Evolutionary conservation across 2,113 vertebrate species (phyloP).

Genomic region (Istiophorus platypterus): DNA sequence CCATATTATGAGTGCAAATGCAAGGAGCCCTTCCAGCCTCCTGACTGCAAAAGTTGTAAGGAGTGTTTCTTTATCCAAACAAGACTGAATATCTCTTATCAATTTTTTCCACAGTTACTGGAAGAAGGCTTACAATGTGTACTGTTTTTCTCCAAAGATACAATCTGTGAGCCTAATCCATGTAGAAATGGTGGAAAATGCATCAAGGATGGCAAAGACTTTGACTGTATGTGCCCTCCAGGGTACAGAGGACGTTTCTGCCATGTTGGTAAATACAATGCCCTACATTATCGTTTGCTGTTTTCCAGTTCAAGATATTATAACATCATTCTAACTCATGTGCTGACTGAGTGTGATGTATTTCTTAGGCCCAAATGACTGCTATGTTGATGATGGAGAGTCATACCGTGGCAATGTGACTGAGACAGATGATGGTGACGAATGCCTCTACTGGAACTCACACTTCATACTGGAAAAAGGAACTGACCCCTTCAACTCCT

Average conservation of each 20-base stretch:
- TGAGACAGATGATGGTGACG: slow-evolving; percentile 76
- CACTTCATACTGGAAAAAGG: slow-evolving; percentile 76
- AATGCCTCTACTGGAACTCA: slow-evolving; percentile 86
- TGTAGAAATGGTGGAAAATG: slow-evolving; percentile 82
- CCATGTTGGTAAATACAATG: slow-evolving; percentile 79
- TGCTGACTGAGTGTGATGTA: background rate
- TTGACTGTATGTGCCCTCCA: slow-evolving; percentile 76
- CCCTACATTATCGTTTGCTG: background rate
- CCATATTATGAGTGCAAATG: slow-evolving; percentile 85
- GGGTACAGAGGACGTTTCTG: slow-evolving; percentile 80
- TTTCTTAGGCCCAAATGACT: slow-evolving; percentile 79
- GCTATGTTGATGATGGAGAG: slow-evolving; percentile 79
- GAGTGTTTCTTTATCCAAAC: background rate
- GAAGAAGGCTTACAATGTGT: background rate
- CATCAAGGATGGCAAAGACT: slow-evolving; percentile 65
- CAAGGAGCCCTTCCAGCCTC: slow-evolving; percentile 80
- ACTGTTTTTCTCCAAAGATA: slow-evolving; percentile 56
- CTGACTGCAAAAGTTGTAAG: slow-evolving; percentile 77
- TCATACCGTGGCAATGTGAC: slow-evolving; percentile 81
- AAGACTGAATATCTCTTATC: background rate
- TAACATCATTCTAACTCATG: background rate
- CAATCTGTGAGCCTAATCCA: slow-evolving; percentile 76
- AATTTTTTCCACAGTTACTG: background rate
- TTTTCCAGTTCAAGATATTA: background rate
- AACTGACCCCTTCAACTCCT: slow-evolving; percentile 61